These are phyloP conservation scores for Polia nebulosa DNA, from an alignment of 2,888 invertebrate genomes.

Conservation along the genomic window DNA sequence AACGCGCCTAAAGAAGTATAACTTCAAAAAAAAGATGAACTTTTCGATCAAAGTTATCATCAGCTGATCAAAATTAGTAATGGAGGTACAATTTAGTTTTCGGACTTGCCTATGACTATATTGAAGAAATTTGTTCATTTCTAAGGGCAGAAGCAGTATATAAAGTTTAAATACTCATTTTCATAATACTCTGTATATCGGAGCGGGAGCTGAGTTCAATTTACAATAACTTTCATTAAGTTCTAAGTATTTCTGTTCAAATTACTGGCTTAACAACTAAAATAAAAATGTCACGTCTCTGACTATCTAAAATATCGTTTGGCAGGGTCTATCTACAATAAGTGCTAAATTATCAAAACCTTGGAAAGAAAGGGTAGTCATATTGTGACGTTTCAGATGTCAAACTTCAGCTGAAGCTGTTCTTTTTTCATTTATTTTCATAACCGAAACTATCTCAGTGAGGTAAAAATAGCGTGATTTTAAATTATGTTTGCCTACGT, in stretches of 20 bases:
- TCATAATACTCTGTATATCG: neutral
- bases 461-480: neutral
- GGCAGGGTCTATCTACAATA: neutral
- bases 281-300: neutral
- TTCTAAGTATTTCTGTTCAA: neutral
- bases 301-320: neutral
- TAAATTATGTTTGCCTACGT: slow-evolving; percentile 9
- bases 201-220: neutral
- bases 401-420: neutral
- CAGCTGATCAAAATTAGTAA: too few species aligned
- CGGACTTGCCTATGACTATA: neutral
- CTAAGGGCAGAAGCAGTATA: too few species aligned
- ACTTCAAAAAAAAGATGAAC: too few species aligned
- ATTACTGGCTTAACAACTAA: neutral
- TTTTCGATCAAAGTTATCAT: too few species aligned
- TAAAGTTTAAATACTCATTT: neutral
- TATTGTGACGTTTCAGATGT: neutral
- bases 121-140: too few species aligned
- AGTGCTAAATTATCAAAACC: neutral
- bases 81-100: too few species aligned
- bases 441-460: neutral
- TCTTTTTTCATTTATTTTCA: neutral
- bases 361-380: neutral
- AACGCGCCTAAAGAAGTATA: too few species aligned
- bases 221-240: neutral